phyloP scores from a whole-genome alignment of 2,797 vertebrate genomes.

The Protosalanx chinensis region DNA sequence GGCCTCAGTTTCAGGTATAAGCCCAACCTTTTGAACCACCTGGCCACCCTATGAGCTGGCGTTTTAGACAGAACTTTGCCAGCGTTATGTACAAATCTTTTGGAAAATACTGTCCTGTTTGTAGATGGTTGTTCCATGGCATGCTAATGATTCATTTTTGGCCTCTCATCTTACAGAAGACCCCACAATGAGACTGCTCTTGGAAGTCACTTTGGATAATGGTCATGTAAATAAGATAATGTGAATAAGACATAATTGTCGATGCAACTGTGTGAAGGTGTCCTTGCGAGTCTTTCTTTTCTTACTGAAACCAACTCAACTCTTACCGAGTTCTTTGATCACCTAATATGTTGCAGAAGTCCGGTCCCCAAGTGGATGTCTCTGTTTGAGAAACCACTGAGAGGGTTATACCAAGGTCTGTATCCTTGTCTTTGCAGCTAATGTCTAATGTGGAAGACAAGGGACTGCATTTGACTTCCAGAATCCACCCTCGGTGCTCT shows the following conservation, averaged over 20 bases:
- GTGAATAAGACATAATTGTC: no score
- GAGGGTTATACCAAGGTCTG: constrained; percentile 39
- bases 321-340: constrained; percentile 32
- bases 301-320: constrained; percentile 40
- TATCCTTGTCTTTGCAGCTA: constrained; percentile 34
- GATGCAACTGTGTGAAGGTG: not conserved
- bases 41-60: no score
- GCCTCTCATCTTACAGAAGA: not conserved
- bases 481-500: constrained; percentile 14
- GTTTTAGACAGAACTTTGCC: no score
- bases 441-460: constrained; percentile 24
- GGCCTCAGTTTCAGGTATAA: no score
- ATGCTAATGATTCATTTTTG: not conserved
- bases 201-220: no score
- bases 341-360: constrained; percentile 40
- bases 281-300: constrained; percentile 41
- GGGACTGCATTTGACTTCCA: constrained; percentile 18
- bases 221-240: no score
- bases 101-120: not conserved
- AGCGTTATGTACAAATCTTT: no score
- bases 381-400: constrained; percentile 40
- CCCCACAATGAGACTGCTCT: no score
- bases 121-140: not conserved
- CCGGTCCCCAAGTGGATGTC: constrained; percentile 34
- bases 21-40: no score